Percentiles rank a stretch among this genome's conserved stretches.
Conservation (phyloP, 2,113 vertebrate genomes). For the Nothocercus julius region DNA sequence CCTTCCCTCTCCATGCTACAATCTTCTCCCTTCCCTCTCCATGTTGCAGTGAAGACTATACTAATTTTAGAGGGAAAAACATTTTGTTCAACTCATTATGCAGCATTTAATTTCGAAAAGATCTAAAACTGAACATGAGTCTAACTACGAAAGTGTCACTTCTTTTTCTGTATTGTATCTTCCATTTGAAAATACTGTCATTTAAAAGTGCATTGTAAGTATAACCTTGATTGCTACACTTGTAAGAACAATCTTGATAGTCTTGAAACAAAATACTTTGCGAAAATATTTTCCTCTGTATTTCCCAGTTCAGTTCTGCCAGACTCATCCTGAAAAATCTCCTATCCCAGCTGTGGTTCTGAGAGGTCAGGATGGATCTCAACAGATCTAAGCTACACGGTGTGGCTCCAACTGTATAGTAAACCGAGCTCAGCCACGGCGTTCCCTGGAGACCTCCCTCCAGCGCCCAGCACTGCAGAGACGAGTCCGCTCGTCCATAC, state of each 20-base stretch:
- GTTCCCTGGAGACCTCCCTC: not conserved
- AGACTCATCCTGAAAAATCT: not conserved
- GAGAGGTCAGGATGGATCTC: not conserved
- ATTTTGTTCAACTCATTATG: not conserved
- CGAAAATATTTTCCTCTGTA: not conserved
- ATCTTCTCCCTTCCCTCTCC: not conserved
- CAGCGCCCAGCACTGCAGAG: not conserved
- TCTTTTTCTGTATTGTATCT: not conserved
- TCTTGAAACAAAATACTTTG: not conserved
- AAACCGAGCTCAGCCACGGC: not conserved
- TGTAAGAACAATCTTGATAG: not conserved
- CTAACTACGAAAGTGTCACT: not conserved
- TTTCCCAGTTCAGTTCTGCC: not conserved
- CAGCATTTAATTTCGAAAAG: not conserved
- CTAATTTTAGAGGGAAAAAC: not conserved
- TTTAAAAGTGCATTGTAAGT: not conserved
- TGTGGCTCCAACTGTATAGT: rapidly evolving
- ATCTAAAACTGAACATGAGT: not conserved
- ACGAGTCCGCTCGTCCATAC: rapidly evolving
- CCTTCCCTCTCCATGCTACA: not conserved
- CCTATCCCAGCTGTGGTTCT: not conserved
- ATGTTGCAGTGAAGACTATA: not conserved
- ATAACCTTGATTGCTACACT: not conserved
- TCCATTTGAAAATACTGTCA: not conserved
- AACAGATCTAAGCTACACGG: not conserved